phyloP scores from a whole-genome alignment of 2,888 invertebrate genomes.

The Teinopalpus imperialis region DNA sequence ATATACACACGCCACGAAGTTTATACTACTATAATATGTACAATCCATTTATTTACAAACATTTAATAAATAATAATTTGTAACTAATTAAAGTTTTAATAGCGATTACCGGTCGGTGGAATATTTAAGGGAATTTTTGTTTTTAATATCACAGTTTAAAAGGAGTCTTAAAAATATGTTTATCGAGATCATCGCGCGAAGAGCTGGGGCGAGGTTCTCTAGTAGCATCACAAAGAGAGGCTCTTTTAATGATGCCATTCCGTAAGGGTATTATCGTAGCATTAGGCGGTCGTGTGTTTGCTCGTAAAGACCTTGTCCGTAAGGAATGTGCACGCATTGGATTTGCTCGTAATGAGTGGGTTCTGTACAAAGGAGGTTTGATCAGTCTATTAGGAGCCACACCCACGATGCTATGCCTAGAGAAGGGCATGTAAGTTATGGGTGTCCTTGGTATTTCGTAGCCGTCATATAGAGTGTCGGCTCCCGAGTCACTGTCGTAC shows the following conservation, averaged over 20 bases:
- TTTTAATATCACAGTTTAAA: conserved; percentile 74
- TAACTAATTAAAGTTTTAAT: conserved; percentile 43
- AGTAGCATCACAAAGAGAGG: conserved; percentile 57
- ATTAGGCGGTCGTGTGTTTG: conserved; percentile 56
- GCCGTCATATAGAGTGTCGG: conserved; percentile 73
- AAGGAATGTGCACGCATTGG: conserved; percentile 10
- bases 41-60: conserved; percentile 64
- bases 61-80: conserved; percentile 69
- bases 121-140: conserved; percentile 38
- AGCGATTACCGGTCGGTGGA: conserved; percentile 61
- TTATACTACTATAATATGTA: conserved; percentile 66
- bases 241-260: conserved; percentile 60
- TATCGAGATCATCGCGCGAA: conserved; percentile 46
- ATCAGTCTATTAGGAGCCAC: conserved; percentile 65
- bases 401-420: conserved; percentile 69
- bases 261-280: conserved; percentile 70
- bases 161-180: conserved; percentile 69
- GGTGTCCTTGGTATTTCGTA: conserved; percentile 84
- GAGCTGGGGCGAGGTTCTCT: conserved; percentile 37
- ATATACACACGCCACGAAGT: conserved; percentile 19
- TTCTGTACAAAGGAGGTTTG: conserved; percentile 54
- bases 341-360: conserved; percentile 55
- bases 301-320: conserved; percentile 32
- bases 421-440: conserved; percentile 49
- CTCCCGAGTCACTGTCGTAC: conserved; percentile 79